Conservation (phyloP, 2,113 vertebrate species). For the Crotalus helleri region DNA sequence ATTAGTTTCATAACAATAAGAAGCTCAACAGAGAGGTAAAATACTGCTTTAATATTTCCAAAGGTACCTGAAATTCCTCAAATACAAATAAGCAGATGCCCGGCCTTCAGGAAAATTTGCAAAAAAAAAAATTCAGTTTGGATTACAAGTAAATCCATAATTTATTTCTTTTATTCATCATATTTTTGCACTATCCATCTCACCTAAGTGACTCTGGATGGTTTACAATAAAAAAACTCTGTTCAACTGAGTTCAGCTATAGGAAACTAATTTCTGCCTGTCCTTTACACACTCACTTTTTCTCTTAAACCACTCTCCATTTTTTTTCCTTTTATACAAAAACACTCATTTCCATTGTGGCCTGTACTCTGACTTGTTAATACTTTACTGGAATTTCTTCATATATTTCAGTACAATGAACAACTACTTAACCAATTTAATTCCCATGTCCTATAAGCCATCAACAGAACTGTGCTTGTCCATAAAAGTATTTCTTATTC, state of each 20-base stretch:
- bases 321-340: neutral
- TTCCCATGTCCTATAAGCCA: neutral
- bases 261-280: neutral
- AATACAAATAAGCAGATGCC: neutral
- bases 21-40: neutral
- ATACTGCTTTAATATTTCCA: neutral
- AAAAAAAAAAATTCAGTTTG: neutral
- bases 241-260: neutral
- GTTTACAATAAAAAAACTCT: neutral
- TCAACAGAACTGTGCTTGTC: neutral
- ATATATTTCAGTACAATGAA: neutral
- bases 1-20: neutral
- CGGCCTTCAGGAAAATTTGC: neutral
- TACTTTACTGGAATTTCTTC: neutral
- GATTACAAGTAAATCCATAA: neutral
- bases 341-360: neutral
- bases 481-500: neutral
- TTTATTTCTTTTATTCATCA: neutral
- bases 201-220: neutral
- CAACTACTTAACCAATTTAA: neutral
- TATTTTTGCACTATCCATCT: neutral
- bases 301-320: neutral
- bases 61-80: neutral
- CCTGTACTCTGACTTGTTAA: neutral
- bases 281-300: neutral